Evolutionary conservation across 2,888 invertebrate species (phyloP).

Genomic region (Cheilosia pagana): DNA sequence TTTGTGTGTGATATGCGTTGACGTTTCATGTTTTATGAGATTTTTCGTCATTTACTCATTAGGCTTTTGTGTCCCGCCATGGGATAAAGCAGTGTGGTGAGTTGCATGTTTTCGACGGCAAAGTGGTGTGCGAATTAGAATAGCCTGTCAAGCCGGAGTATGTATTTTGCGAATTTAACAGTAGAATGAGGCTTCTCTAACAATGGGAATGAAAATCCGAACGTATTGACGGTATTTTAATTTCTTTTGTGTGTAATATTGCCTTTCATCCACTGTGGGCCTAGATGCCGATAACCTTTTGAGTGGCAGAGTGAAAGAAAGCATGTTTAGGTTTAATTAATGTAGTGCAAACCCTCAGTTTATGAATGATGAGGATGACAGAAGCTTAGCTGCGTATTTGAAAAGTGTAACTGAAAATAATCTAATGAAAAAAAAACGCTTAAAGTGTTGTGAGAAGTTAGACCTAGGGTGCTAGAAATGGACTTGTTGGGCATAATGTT

Average conservation of each 20-base stretch:
- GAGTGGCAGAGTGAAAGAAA: conserved; percentile 12
- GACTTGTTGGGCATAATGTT: too few species aligned
- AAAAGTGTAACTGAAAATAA: too few species aligned
- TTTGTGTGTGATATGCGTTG: conserved; percentile 35
- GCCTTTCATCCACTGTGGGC: conserved; percentile 32
- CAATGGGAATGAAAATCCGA: conserved; percentile 53
- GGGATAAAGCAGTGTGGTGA: conserved; percentile 25
- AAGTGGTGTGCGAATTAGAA: conserved; percentile 50
- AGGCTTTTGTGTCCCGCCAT: conserved; percentile 49
- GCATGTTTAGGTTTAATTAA: too few species aligned
- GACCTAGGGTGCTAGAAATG: too few species aligned
- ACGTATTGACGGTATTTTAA: conserved; percentile 59
- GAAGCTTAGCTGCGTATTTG: too few species aligned
- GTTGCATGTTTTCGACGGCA: conserved; percentile 27
- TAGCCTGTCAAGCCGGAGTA: neutral
- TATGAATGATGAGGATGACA: too few species aligned
- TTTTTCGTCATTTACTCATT: conserved; percentile 62
- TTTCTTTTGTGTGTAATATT: conserved; percentile 52
- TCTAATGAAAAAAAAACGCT: too few species aligned
- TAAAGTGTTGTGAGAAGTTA: too few species aligned
- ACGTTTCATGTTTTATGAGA: conserved; percentile 63
- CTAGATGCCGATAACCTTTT: conserved; percentile 51
- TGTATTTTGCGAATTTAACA: conserved; percentile 15
- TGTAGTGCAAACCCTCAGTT: too few species aligned
- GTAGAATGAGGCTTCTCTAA: conserved; percentile 28